Conservation (phyloP, 2,888 invertebrate species). For the Diarsia rubi region DNA sequence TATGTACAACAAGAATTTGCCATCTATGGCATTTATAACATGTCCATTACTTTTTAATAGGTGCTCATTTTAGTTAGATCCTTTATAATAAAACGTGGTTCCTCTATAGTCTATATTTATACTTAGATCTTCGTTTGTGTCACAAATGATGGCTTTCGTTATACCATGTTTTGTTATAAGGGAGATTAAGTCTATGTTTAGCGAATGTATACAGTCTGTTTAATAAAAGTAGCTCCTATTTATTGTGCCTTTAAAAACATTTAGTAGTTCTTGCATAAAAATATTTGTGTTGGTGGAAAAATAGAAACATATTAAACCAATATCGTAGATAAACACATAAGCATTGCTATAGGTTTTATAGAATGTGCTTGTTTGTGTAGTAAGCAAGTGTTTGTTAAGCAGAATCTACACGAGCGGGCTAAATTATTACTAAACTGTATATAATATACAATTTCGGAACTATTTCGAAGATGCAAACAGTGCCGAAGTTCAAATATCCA, state of each 20-base stretch:
- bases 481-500: not conserved
- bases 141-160: not conserved
- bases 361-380: constrained; percentile 21
- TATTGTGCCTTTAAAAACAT: constrained; percentile 46
- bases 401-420: constrained; percentile 1
- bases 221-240: constrained; percentile 45
- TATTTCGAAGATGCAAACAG: not conserved
- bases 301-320: not conserved
- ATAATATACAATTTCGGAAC: not conserved
- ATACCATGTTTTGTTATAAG: constrained; percentile 9
- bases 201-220: constrained; percentile 20
- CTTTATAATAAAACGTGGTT: constrained; percentile 20
- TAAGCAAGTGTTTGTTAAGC: not conserved
- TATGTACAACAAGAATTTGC: constrained; percentile 1
- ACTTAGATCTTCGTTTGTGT: not conserved
- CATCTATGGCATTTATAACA: constrained; percentile 33
- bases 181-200: constrained; percentile 8
- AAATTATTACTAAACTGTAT: not conserved
- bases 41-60: constrained; percentile 13
- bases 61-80: constrained; percentile 28
- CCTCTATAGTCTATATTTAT: not conserved
- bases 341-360: not conserved
- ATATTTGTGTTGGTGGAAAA: constrained; percentile 6
- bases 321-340: not conserved
- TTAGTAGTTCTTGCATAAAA: constrained; percentile 5